Evolutionary conservation across 2,797 vertebrate genomes (phyloP), one percentile per base, ranked within the genome.

Genomic region (Rhinoraja longicauda): DNA sequence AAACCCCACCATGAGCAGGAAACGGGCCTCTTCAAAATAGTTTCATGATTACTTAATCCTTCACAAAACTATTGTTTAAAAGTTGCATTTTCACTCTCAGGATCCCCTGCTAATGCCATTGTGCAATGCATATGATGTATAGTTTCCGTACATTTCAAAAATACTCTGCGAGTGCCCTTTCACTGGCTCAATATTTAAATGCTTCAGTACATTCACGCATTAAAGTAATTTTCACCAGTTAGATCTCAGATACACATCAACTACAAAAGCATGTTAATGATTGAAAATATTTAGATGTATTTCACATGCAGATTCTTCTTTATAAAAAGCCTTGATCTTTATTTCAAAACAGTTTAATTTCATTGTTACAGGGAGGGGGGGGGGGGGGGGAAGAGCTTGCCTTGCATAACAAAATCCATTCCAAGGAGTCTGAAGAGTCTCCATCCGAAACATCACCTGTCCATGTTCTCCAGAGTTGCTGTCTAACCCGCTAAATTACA

Each of bases 1-100:
- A 88, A 88, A 67, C n/a, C 32, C 62, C 0, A 88, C 15, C 84
- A 64, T 13, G n/a, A 88, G 62, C 59, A 88, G 62, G 82, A 86
- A 86, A 86, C n/a, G 64, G 29, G 29, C 57, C 82, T n/a, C 81
- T 17, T 9, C 36, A 88, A 88, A 88, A 67, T 88, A 36, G n/a
- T 88, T 88, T 62, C 59, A 88, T 36, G 84, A 88, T 88, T 88
- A 62, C 84, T 88, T 67, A n/a, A 88, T 67, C 62, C 84, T 62
- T 67, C 62, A 59, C 53, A 67, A 32, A 67, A 32, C n/a, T 36
- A 88, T 36, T 88, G 84, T 88, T 67, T 64, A 88, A 67, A 86
- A 88, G 32, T 88, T 19, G 32, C 9, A 36, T 19, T 88, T 88
- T 59, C 84, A 88, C 59, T 36, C 59, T 67, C n/a, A 21, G 8